Evolutionary conservation across 2,113 vertebrate genomes (phyloP).

Genomic region (Nesogale talazaci): DNA sequence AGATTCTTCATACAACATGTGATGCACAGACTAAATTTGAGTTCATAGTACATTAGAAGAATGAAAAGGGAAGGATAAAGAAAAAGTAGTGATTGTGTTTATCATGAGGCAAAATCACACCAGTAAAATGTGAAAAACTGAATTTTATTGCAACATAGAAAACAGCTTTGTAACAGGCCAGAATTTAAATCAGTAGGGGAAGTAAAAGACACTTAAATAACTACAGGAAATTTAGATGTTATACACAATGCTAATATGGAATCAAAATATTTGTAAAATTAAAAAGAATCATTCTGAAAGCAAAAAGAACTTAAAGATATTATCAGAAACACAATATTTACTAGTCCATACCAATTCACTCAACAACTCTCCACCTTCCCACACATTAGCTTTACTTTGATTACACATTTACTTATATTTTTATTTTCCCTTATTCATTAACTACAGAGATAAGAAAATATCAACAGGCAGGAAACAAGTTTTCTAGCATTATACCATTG

Average conservation of each 20-base stretch:
- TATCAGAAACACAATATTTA: neutral
- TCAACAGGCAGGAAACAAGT: neutral
- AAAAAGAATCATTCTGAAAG: neutral
- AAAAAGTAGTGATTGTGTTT: too few relatives aligned
- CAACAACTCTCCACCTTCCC: neutral
- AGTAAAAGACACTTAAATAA: neutral
- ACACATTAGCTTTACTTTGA: neutral
- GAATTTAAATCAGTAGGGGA: neutral
- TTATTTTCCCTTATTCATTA: neutral
- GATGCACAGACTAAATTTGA: neutral
- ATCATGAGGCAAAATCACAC: neutral
- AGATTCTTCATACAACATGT: neutral
- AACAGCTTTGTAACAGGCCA: neutral
- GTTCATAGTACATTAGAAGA: neutral
- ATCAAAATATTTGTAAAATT: neutral
- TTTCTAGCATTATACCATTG: neutral
- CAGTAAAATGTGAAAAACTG: neutral
- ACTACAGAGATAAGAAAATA: neutral
- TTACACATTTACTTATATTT: neutral
- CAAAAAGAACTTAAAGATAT: neutral
- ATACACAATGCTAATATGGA: neutral
- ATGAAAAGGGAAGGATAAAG: neutral
- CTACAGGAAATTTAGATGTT: neutral
- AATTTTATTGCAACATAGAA: constrained; percentile 2
- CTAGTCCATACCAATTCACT: neutral